phyloP scores from a whole-genome alignment of 2,113 vertebrate genomes.

The Murina feae region DNA sequence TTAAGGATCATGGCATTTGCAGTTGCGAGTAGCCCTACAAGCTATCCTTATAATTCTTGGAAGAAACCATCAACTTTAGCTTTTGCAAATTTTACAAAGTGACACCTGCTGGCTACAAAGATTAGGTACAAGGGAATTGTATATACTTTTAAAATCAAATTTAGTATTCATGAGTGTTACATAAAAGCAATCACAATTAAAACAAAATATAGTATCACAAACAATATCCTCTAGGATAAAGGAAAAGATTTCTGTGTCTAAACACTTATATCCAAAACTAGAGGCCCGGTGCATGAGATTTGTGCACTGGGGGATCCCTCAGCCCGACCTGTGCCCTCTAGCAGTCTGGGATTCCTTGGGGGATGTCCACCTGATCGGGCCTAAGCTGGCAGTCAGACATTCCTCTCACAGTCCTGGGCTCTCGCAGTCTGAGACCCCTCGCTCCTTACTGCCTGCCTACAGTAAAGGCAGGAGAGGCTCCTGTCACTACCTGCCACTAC shows the following conservation, averaged over 20 bases:
- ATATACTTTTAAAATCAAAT: background rate
- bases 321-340: too few species aligned
- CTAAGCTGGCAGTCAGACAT: too few species aligned
- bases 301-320: too few species aligned
- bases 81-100: background rate
- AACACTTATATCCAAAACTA: background rate
- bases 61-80: background rate
- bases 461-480: too few species aligned
- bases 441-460: too few species aligned
- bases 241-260: background rate
- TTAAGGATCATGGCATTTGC: background rate
- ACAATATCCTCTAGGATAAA: background rate
- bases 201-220: background rate
- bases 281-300: too few species aligned
- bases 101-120: slow-evolving; percentile 34
- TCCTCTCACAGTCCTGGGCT: too few species aligned
- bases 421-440: too few species aligned
- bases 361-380: too few species aligned
- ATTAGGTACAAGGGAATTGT: background rate
- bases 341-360: too few species aligned
- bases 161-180: background rate
- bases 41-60: background rate
- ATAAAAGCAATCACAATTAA: background rate
- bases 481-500: too few species aligned
- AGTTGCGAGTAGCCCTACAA: background rate